phyloP scores from a whole-genome alignment of 2,113 vertebrate genomes.

The Cephalophus harveyi region DNA sequence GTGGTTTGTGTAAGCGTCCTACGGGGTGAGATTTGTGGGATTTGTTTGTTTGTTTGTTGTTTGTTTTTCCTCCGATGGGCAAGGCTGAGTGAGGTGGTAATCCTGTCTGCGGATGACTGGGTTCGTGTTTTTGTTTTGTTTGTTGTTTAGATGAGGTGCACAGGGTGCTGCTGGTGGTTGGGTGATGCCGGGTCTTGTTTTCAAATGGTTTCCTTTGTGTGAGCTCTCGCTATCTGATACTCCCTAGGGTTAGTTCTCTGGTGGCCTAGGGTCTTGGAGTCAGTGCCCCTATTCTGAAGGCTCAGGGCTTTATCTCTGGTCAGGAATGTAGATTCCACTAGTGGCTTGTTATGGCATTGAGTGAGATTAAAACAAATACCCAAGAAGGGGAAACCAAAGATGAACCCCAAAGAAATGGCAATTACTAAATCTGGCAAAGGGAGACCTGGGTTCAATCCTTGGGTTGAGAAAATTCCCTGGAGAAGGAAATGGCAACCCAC shows the following conservation, averaged over 20 bases:
- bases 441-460: too few relatives aligned
- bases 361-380: not conserved
- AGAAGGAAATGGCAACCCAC: too few relatives aligned
- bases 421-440: not conserved
- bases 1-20: not conserved
- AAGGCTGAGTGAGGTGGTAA: not conserved
- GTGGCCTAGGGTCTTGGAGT: not conserved
- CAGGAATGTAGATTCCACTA: not conserved
- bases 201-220: not conserved
- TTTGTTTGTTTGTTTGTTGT: not conserved
- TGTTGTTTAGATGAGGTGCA: not conserved
- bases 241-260: not conserved
- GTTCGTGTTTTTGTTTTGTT: not conserved
- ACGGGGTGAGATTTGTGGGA: not conserved
- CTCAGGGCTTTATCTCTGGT: not conserved
- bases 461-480: too few relatives aligned
- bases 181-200: rapidly evolving
- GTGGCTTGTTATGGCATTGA: not conserved
- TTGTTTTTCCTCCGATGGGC: not conserved
- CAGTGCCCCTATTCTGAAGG: not conserved
- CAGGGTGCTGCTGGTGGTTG: not conserved
- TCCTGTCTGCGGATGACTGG: not conserved
- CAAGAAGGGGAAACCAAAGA: not conserved
- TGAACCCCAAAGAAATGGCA: not conserved
- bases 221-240: not conserved